These are phyloP conservation scores for Tachina grossa DNA, from an alignment of 2,888 invertebrate genomes.

Conservation along the genomic window DNA sequence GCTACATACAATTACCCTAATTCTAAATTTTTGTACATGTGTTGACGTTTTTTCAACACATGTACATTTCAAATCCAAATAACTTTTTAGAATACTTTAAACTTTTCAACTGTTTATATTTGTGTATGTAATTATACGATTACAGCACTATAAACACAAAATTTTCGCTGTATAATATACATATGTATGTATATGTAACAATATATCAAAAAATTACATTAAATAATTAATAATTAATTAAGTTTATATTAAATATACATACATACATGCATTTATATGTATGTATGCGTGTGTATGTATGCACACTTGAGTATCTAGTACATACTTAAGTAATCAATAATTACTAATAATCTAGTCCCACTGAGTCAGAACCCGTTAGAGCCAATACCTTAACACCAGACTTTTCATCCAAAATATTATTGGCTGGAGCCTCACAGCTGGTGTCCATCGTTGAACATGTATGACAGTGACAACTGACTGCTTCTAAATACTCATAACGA, in stretches of 20 bases:
- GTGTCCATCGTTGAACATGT: slow-evolving; percentile 88
- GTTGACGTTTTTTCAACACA: no score
- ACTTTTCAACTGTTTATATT: not conserved
- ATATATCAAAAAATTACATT: no score
- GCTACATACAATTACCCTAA: no score
- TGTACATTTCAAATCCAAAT: no score
- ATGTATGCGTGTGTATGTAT: no score
- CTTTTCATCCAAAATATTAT: slow-evolving; percentile 79
- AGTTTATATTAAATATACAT: no score
- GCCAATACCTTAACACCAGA: slow-evolving; percentile 79
- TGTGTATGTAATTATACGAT: not conserved
- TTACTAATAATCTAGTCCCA: slow-evolving; percentile 80
- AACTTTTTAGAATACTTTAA: no score
- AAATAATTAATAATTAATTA: no score
- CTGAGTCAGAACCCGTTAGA: slow-evolving; percentile 79
- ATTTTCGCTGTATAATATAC: slow-evolving; percentile 58
- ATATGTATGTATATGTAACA: no score
- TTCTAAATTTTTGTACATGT: no score
- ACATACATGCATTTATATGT: no score
- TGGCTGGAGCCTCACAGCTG: slow-evolving; percentile 87
- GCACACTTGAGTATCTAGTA: no score
- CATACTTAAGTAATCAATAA: not conserved
- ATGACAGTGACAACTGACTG: slow-evolving; percentile 89
- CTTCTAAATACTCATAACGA: slow-evolving; percentile 90
- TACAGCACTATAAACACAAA: slow-evolving; percentile 42